Evolutionary conservation across 1,140 invertebrate species (phyloP).

Genomic region (Maniola jurtina): DNA sequence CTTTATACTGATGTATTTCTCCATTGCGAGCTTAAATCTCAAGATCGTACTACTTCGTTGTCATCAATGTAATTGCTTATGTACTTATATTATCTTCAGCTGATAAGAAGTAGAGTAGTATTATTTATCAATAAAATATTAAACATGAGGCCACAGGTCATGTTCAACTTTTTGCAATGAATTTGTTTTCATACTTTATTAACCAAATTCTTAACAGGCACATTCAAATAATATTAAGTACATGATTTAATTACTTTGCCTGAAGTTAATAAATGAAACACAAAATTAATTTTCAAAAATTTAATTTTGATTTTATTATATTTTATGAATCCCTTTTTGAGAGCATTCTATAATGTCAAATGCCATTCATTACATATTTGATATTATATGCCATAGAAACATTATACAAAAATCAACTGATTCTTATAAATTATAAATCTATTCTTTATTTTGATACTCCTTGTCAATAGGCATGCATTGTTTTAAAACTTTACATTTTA

Average conservation of each 20-base stretch:
- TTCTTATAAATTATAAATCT: conserved; percentile 58
- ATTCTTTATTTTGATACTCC: conserved; percentile 58
- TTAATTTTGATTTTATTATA: conserved; percentile 75
- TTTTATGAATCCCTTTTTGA: conserved; percentile 65
- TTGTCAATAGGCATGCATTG: conserved; percentile 44
- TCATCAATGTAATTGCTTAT: conserved; percentile 11
- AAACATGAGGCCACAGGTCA: conserved; percentile 43
- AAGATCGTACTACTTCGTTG: conserved; percentile 23
- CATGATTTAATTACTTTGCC: not conserved
- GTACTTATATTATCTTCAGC: conserved; percentile 14
- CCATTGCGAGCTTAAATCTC: conserved; percentile 42
- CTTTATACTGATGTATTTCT: conserved; percentile 84
- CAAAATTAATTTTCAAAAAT: conserved; percentile 57
- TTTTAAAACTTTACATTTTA: conserved; percentile 27
- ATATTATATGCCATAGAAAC: conserved; percentile 65
- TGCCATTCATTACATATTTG: conserved; percentile 68
- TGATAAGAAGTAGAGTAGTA: conserved; percentile 22
- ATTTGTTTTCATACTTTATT: not conserved
- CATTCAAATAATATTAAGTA: not conserved
- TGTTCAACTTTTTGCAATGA: not conserved
- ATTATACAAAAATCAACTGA: conserved; percentile 74
- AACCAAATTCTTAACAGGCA: no score
- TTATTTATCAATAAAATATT: conserved; percentile 40
- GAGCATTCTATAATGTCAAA: conserved; percentile 72
- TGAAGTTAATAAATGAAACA: conserved; percentile 42